Conservation (phyloP, 2,888 invertebrate genomes). For the Calliphora vomitoria region DNA sequence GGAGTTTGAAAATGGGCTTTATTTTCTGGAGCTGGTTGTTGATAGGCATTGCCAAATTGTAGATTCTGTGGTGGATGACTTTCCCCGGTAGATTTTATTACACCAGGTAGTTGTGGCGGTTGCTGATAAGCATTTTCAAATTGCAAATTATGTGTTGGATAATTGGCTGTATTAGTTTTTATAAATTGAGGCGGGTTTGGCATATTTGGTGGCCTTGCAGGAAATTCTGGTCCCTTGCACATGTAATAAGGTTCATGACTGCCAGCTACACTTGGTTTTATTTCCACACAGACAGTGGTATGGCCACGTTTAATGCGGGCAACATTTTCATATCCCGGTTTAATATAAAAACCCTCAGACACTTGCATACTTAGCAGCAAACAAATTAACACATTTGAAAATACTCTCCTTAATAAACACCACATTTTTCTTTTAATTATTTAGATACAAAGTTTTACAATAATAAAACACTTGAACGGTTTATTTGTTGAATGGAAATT, state of each 20-base stretch:
- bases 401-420: background rate
- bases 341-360: background rate
- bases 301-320: background rate
- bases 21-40: background rate
- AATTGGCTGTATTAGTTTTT: background rate
- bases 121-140: background rate
- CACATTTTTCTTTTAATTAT: constrained; percentile 1
- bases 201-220: background rate
- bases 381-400: background rate
- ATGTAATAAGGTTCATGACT: constrained; percentile 53
- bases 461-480: background rate
- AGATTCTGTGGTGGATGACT: constrained; percentile 8
- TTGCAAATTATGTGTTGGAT: background rate
- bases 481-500: background rate
- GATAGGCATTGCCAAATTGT: background rate
- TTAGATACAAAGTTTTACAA: background rate
- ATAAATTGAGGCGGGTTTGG: background rate
- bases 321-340: background rate
- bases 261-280: constrained; percentile 39
- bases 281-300: constrained; percentile 43
- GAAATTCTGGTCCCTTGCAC: constrained; percentile 44
- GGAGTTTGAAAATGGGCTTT: background rate
- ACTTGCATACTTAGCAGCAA: background rate
- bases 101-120: background rate
- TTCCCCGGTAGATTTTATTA: background rate